Evolutionary conservation across 2,888 invertebrate species (phyloP).

Genomic region (Laothoe populi): DNA sequence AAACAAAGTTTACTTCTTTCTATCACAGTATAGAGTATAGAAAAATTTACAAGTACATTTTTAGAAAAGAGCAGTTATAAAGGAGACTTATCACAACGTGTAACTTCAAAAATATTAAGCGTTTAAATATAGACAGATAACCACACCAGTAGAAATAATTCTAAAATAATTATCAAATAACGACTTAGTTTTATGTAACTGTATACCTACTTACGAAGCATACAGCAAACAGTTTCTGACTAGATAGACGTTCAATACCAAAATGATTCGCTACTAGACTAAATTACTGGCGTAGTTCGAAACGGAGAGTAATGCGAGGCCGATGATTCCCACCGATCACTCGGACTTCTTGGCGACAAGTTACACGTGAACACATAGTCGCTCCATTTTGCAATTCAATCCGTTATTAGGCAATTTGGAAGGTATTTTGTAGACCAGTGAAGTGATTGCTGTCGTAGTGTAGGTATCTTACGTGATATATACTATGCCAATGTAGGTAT

Average conservation of each 20-base stretch:
- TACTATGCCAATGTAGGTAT: neutral
- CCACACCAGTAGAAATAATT: too few relatives aligned
- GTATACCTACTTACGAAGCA: neutral
- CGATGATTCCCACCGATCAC: neutral
- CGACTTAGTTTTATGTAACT: neutral
- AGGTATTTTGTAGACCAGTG: neutral
- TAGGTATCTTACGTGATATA: neutral
- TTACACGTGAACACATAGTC: neutral
- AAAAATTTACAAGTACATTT: too few relatives aligned
- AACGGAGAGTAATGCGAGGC: neutral
- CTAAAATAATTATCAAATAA: too few relatives aligned
- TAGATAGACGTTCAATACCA: neutral
- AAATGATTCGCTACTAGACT: neutral
- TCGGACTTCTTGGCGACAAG: neutral
- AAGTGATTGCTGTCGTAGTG: neutral
- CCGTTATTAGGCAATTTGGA: slow-evolving; percentile 7
- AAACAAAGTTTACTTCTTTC: too few relatives aligned
- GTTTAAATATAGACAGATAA: too few relatives aligned
- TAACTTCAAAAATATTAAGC: too few relatives aligned
- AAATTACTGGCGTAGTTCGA: neutral
- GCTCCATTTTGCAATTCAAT: neutral
- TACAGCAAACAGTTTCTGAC: neutral
- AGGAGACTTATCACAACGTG: too few relatives aligned
- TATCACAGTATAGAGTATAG: too few relatives aligned
- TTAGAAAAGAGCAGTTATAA: too few relatives aligned